These are phyloP conservation scores for Nansenia antarctica DNA, from an alignment of 2,113 vertebrate genomes.

Conservation along the genomic window DNA sequence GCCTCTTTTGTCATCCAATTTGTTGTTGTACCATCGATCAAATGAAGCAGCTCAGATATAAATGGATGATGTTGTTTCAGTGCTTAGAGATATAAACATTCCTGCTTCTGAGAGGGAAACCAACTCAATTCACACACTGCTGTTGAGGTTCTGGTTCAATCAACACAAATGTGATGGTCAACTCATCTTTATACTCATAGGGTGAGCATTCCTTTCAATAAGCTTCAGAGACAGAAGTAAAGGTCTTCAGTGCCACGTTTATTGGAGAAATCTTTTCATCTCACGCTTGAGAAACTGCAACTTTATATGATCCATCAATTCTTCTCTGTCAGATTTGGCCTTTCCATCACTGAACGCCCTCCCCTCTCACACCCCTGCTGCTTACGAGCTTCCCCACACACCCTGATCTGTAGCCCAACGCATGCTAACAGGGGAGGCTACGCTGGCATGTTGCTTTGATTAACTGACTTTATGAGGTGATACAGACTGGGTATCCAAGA, in stretches of 20 bases:
- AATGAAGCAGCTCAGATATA: conserved; percentile 4
- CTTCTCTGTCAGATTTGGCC: conserved; percentile 3
- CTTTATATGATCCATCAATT: not conserved
- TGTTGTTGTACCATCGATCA: conserved; percentile 23
- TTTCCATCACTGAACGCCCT: not conserved
- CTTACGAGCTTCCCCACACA: not conserved
- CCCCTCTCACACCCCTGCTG: not conserved
- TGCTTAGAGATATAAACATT: conserved; percentile 2
- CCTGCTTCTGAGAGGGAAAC: conserved; percentile 5
- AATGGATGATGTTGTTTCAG: conserved; percentile 15
- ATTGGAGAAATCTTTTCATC: not conserved
- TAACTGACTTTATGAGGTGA: conserved; percentile 35
- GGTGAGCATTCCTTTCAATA: not conserved
- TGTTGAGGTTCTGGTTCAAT: conserved; percentile 3
- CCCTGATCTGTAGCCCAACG: not conserved
- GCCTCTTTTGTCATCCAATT: conserved; percentile 26
- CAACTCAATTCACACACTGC: not conserved
- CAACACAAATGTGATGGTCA: conserved; percentile 7
- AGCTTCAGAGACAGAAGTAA: not conserved
- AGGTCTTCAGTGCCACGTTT: not conserved
- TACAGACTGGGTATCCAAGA: conserved; percentile 22
- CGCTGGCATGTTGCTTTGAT: conserved; percentile 19
- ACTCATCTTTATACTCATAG: conserved; percentile 4
- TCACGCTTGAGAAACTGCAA: not conserved
- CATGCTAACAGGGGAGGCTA: conserved; percentile 17